Evolutionary conservation across 2,113 vertebrate genomes (phyloP).

Genomic region (Lepidothrix coronata): DNA sequence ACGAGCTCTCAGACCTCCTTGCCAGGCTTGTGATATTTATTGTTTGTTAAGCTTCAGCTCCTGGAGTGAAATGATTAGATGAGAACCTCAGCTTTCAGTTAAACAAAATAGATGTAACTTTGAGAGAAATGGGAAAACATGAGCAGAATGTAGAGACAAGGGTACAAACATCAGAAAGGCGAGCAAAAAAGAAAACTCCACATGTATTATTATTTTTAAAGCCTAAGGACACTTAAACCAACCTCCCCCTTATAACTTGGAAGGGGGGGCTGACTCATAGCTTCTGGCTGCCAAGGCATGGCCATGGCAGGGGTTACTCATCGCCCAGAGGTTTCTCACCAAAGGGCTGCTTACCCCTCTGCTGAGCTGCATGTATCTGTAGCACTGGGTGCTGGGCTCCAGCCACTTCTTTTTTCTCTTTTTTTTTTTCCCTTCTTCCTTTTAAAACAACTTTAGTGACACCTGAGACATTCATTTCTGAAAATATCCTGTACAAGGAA

Average conservation of each 20-base stretch:
- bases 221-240: neutral
- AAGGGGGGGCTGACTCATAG: neutral
- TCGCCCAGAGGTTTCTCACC: neutral
- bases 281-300: neutral
- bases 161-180: neutral
- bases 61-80: constrained; percentile 5
- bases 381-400: neutral
- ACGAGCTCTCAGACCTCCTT: neutral
- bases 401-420: neutral
- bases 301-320: neutral
- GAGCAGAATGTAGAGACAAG: neutral
- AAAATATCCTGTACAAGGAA: neutral
- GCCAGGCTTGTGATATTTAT: constrained; percentile 44
- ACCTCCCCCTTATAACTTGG: neutral
- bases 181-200: neutral
- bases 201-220: constrained; percentile 11
- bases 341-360: neutral
- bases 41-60: constrained; percentile 42
- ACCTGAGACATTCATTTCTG: neutral
- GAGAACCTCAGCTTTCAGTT: neutral
- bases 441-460: neutral
- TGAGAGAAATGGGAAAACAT: neutral
- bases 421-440: neutral
- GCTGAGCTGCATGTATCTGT: neutral
- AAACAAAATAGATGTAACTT: neutral